Evolutionary conservation across 2,888 invertebrate genomes (phyloP).

Genomic region (Cecidostiba fungosa): DNA sequence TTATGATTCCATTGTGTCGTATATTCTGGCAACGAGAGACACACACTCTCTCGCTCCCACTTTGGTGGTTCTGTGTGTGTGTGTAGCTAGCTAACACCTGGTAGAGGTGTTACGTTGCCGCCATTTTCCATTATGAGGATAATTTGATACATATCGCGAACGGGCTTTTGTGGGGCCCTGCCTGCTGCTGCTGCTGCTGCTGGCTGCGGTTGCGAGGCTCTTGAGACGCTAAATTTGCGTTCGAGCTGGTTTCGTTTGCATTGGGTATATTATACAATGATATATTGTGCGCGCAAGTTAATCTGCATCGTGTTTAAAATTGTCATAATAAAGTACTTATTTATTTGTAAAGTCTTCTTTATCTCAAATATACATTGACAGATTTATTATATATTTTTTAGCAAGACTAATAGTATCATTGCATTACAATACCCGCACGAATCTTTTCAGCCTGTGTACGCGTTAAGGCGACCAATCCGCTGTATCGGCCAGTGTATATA

Average conservation of each 20-base stretch:
- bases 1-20: constrained; percentile 76
- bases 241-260: constrained; percentile 40
- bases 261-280: not conserved
- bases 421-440: not conserved
- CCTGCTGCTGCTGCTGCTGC: not conserved
- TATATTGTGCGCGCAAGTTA: not conserved
- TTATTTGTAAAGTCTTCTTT: too few species aligned
- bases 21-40: constrained; percentile 65
- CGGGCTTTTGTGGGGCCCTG: constrained; percentile 47
- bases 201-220: constrained; percentile 35
- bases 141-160: constrained; percentile 79
- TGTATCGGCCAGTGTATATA: too few species aligned
- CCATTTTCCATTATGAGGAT: constrained; percentile 79
- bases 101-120: constrained; percentile 80
- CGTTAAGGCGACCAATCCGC: not conserved
- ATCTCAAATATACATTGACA: too few species aligned
- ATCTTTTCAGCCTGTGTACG: not conserved
- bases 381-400: too few species aligned
- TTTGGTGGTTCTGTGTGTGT: not conserved
- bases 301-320: not conserved
- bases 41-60: constrained; percentile 59
- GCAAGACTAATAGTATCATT: too few species aligned
- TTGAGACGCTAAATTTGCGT: constrained; percentile 43
- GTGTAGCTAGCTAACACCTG: constrained; percentile 74
- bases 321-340: too few species aligned